A percentile compares a stretch with the other conserved stretches of the same genome.
Conservation (phyloP, 2,113 vertebrate genomes). For the Daphoenositta chrysoptera region DNA sequence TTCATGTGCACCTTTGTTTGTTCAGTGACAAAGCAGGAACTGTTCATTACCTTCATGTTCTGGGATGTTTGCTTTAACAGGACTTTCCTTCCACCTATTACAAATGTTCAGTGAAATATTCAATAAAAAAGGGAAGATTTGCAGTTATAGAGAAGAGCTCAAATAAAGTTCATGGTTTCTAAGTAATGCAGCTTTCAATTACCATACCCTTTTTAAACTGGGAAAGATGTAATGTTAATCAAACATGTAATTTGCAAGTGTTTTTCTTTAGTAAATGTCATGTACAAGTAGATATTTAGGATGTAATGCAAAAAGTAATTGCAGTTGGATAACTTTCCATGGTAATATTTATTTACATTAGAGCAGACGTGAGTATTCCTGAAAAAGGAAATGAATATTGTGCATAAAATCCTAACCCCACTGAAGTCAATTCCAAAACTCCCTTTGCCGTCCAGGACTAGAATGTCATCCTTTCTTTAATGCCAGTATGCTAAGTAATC, state of each 20-base stretch:
- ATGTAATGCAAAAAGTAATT: conserved; percentile 72
- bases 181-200: conserved; percentile 74
- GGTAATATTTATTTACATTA: conserved; percentile 43
- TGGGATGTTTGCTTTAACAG: conserved; percentile 47
- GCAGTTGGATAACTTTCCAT: conserved; percentile 26
- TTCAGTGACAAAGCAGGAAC: conserved; percentile 26
- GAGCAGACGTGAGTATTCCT: background rate
- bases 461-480: background rate
- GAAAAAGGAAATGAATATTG: background rate
- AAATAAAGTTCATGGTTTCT: conserved; percentile 76
- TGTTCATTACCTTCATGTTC: conserved; percentile 28
- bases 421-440: background rate
- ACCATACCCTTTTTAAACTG: conserved; percentile 73
- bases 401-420: background rate
- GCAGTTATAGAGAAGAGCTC: conserved; percentile 52
- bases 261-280: conserved; percentile 82
- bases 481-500: background rate
- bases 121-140: conserved; percentile 62
- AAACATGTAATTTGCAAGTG: conserved; percentile 83
- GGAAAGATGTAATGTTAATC: conserved; percentile 80
- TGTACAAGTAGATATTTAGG: conserved; percentile 73
- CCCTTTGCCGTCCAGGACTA: background rate
- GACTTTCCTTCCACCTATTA: conserved; percentile 28
- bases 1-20: background rate
- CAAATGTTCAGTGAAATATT: conserved; percentile 55